Base-by-base conservation (phyloP, 2,888 invertebrate species). In the Noctua janthe region DNA sequence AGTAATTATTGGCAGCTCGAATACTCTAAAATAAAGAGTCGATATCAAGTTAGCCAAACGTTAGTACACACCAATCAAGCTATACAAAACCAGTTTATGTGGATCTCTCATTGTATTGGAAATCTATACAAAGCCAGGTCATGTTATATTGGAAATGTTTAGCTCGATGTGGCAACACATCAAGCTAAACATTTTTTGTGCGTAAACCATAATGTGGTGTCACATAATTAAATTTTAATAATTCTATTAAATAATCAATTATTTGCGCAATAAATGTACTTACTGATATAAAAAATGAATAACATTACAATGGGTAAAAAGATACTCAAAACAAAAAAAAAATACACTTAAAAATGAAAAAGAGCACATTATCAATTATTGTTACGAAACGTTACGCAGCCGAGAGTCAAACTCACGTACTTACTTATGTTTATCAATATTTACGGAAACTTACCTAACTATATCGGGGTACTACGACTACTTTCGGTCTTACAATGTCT, bases 341-440 rank as follows among this genome's bases (percentile, higher is more conserved):
- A 47, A 5, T 6, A 54, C 51, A 64, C 70, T 15, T 13, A 23
- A n/a, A n/a, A 71, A 64, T 54, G 72, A 54, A 64, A 39, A 74
- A 72, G 83, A 71, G 71, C 73, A 78, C 77, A 67, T 47, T 47
- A 35, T 23, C 20, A 51, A 75, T 69, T 59, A 72, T 74, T 64
- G 79, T 83, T 82, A 87, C 29, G 70, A 64, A 73, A 56, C 74
- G 76, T 78, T 74, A 73, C 78, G 84, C 76, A 78, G 39, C 74
- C 78, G 87, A 74, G 80, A 78, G 87, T 76, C 83, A 83, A 84
- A 81, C 54, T 10, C 2, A 29, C 23, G n/a, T 15, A 71, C 67
- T 54, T 62, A 47, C 11, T 39, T 29, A 29, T 64, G 81, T 81
- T 76, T 82, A 71, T 43, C 17, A 23, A 39, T 76, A 29, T 54